Percentiles rank a stretch among this genome's conserved stretches.
These are phyloP conservation scores for Salvelinus sp. DNA, from an alignment of 2,113 vertebrate genomes.

Conservation along the genomic window DNA sequence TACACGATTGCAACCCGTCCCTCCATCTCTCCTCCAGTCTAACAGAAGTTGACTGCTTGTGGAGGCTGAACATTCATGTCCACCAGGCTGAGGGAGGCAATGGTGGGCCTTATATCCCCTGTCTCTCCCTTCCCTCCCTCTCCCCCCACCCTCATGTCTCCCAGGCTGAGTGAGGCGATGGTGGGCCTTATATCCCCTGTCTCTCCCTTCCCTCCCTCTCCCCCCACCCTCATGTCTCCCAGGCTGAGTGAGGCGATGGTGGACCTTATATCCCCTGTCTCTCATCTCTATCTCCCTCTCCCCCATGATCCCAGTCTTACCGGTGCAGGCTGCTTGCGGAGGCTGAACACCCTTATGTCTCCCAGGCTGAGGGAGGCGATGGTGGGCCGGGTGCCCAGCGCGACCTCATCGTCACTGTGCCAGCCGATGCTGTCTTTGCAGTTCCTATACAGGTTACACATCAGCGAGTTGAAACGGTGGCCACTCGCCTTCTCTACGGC, in stretches of 20 bases:
- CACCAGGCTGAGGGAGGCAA: constrained; percentile 90
- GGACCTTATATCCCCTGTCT: constrained; percentile 52
- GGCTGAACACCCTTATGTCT: constrained; percentile 87
- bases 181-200: constrained; percentile 57
- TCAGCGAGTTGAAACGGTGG: constrained; percentile 86
- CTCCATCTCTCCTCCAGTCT: constrained; percentile 48
- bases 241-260: constrained; percentile 90
- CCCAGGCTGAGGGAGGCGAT: constrained; percentile 93
- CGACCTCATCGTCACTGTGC: constrained; percentile 90
- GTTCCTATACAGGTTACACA: constrained; percentile 90
- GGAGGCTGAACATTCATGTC: constrained; percentile 89
- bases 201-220: not conserved
- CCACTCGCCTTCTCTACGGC: constrained; percentile 72
- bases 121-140: not conserved
- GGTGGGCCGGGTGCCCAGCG: constrained; percentile 77
- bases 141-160: constrained; percentile 70
- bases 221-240: constrained; percentile 74
- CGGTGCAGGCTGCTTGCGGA: constrained; percentile 86
- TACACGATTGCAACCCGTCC: not conserved
- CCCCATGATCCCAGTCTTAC: constrained; percentile 69
- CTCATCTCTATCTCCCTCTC: not conserved
- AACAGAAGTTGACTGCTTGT: constrained; percentile 86
- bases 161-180: constrained; percentile 91
- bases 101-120: constrained; percentile 69
- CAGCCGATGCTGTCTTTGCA: constrained; percentile 93